Conservation (phyloP, 2,888 invertebrate genomes). For the Nomada hirtipes region DNA sequence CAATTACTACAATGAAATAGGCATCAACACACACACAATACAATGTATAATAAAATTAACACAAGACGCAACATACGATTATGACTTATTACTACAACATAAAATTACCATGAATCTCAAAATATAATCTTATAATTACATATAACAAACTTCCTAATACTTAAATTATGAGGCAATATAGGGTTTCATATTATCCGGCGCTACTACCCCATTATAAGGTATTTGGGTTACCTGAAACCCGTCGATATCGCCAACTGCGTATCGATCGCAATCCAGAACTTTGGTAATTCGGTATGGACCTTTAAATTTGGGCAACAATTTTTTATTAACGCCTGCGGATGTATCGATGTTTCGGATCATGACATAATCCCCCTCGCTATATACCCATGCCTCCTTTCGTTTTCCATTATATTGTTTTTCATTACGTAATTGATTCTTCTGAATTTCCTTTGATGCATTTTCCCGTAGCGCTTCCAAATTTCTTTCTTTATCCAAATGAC, state of each 20-base stretch:
- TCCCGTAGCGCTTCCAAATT: background rate
- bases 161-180: background rate
- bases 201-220: background rate
- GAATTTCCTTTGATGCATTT: background rate
- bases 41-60: too few species aligned
- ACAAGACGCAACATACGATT: too few species aligned
- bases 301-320: background rate
- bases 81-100: too few species aligned
- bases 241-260: slow-evolving; percentile 11
- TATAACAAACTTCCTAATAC: background rate
- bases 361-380: background rate
- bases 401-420: slow-evolving; percentile 8
- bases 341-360: background rate
- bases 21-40: background rate
- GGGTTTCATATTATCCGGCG: slow-evolving; percentile 8
- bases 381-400: background rate
- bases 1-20: background rate
- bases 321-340: slow-evolving; percentile 1
- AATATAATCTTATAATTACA: too few species aligned
- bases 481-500: background rate
- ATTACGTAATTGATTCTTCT: background rate
- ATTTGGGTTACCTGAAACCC: slow-evolving; percentile 20
- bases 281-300: background rate
- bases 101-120: background rate
- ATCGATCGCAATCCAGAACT: background rate